phyloP scores from a whole-genome alignment of 1,140 invertebrate species.

The Dendrolimus kikuchii region DNA sequence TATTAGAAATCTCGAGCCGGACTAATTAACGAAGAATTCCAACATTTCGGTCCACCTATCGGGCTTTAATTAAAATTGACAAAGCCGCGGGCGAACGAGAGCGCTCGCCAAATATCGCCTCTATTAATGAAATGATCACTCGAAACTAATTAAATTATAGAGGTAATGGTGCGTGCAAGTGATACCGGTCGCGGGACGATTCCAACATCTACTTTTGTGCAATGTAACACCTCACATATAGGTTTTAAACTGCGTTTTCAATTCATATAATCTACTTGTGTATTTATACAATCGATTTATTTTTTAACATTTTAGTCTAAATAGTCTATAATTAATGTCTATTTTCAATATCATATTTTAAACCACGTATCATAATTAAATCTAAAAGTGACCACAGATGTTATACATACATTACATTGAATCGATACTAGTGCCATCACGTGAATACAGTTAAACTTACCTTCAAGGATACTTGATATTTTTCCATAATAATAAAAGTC shows the following conservation, averaged over 20 bases:
- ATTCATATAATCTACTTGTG: neutral
- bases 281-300: too few relatives aligned
- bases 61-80: slow-evolving; percentile 69
- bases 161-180: slow-evolving; percentile 68
- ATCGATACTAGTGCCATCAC: too few relatives aligned
- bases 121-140: slow-evolving; percentile 70
- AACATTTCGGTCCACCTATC: slow-evolving; percentile 67
- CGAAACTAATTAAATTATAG: slow-evolving; percentile 70
- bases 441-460: too few relatives aligned
- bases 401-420: too few relatives aligned
- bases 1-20: slow-evolving; percentile 66
- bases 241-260: neutral
- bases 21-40: slow-evolving; percentile 70
- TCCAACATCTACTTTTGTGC: slow-evolving; percentile 21
- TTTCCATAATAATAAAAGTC: too few relatives aligned
- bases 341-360: too few relatives aligned
- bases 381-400: too few relatives aligned
- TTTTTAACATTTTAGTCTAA: too few relatives aligned
- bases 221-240: slow-evolving; percentile 28
- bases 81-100: slow-evolving; percentile 55
- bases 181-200: slow-evolving; percentile 47
- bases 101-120: slow-evolving; percentile 62
- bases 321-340: too few relatives aligned
- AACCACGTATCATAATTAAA: too few relatives aligned
- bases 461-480: too few relatives aligned